phyloP scores from a whole-genome alignment of 2,113 vertebrate genomes.

The Pterocles gutturalis region DNA sequence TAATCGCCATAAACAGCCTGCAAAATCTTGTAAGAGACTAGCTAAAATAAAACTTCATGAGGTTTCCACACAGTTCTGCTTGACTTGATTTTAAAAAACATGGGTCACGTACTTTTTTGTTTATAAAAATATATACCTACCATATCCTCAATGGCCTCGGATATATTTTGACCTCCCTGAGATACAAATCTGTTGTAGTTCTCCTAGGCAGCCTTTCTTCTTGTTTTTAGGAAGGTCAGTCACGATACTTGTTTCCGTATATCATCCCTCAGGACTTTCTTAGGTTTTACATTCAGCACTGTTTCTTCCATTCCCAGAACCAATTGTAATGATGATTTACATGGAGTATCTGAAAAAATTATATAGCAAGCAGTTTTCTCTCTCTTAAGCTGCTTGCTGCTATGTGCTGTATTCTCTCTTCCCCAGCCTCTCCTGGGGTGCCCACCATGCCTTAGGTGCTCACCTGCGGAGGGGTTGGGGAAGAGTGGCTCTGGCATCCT shows the following conservation, averaged over 20 bases:
- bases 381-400: neutral
- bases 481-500: neutral
- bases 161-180: neutral
- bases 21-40: neutral
- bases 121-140: neutral
- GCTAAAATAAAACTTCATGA: neutral
- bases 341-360: neutral
- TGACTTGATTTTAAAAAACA: neutral
- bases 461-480: fast-evolving
- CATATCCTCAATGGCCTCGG: neutral
- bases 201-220: neutral
- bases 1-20: neutral
- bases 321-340: neutral
- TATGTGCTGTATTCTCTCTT: neutral
- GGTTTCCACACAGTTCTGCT: neutral
- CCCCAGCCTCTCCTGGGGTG: neutral
- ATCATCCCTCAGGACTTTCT: neutral
- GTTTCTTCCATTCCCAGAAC: neutral
- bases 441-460: neutral
- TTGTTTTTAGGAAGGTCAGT: neutral
- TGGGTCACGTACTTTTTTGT: neutral
- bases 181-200: neutral
- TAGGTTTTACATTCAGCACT: neutral
- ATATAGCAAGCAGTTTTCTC: neutral
- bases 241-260: neutral